Conservation (phyloP, 2,797 vertebrate genomes). For the Coregonus sp. region DNA sequence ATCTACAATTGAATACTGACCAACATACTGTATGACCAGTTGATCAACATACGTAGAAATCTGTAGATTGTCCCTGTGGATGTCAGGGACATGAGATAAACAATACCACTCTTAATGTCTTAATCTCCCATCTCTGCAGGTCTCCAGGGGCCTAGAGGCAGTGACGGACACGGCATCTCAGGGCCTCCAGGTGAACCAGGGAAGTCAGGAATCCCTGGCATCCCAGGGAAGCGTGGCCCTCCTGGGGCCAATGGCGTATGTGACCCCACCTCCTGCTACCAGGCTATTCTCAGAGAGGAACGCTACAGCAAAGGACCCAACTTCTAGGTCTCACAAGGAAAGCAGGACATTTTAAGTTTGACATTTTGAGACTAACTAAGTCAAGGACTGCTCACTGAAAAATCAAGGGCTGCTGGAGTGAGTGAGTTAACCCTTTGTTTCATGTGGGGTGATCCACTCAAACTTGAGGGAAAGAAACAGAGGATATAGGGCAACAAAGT, state of each 20-base stretch:
- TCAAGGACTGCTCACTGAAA: neutral
- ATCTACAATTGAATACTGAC: neutral
- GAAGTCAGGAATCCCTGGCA: constrained; percentile 56
- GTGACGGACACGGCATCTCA: constrained; percentile 56
- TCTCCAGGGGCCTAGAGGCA: constrained; percentile 60
- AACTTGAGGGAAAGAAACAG: neutral
- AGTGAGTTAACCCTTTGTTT: neutral
- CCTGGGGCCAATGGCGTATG: constrained; percentile 61
- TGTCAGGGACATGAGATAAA: neutral
- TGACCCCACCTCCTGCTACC: constrained; percentile 65
- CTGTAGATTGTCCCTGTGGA: neutral
- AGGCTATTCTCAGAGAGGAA: constrained; percentile 41
- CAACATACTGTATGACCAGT: neutral
- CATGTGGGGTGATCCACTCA: neutral
- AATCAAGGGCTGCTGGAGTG: neutral
- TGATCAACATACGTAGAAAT: neutral
- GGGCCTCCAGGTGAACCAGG: constrained; percentile 62
- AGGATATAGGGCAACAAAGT: neutral
- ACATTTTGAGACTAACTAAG: neutral
- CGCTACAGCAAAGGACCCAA: constrained; percentile 69
- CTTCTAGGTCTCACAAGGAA: constrained; percentile 42
- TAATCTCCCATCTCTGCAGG: constrained; percentile 42
- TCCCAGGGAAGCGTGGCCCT: constrained; percentile 65
- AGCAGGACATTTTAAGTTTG: neutral
- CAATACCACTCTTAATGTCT: neutral